A percentile compares a stretch with the other conserved stretches of the same genome.
Evolutionary conservation across 2,113 vertebrate genomes (phyloP).

Genomic region (Anthoscopus minutus): DNA sequence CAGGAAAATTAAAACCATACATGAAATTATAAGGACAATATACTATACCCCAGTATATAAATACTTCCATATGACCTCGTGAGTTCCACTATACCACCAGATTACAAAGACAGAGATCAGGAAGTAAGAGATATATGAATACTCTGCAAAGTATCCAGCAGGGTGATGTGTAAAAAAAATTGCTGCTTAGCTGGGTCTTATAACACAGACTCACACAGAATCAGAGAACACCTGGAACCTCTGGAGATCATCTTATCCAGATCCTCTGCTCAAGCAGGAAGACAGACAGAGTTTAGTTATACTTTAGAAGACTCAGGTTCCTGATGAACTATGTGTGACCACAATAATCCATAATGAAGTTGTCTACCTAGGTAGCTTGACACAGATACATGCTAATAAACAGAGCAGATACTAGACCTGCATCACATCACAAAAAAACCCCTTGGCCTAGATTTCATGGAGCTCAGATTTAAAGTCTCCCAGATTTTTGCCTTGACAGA

Average conservation of each 20-base stretch:
- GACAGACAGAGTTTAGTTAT: neutral
- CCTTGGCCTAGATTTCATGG: neutral
- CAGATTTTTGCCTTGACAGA: neutral
- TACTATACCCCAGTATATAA: neutral
- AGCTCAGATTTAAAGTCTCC: neutral
- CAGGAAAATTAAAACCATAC: neutral
- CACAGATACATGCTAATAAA: neutral
- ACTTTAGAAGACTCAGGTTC: neutral
- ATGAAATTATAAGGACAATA: neutral
- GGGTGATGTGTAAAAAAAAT: neutral
- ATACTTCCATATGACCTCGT: neutral
- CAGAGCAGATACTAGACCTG: neutral
- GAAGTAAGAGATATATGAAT: neutral
- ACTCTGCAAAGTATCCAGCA: neutral
- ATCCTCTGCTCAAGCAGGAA: neutral
- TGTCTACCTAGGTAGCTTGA: neutral
- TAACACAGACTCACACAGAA: neutral
- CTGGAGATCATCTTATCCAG: neutral
- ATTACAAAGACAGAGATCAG: neutral
- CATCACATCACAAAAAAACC: neutral
- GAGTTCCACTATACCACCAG: neutral
- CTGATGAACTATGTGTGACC: fast-evolving
- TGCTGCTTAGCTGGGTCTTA: neutral
- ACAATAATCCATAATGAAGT: neutral
- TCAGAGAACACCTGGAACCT: neutral